Percentiles rank a stretch among this genome's conserved stretches.
phyloP scores from a whole-genome alignment of 2,888 invertebrate species.

The Hipparchia semele region DNA sequence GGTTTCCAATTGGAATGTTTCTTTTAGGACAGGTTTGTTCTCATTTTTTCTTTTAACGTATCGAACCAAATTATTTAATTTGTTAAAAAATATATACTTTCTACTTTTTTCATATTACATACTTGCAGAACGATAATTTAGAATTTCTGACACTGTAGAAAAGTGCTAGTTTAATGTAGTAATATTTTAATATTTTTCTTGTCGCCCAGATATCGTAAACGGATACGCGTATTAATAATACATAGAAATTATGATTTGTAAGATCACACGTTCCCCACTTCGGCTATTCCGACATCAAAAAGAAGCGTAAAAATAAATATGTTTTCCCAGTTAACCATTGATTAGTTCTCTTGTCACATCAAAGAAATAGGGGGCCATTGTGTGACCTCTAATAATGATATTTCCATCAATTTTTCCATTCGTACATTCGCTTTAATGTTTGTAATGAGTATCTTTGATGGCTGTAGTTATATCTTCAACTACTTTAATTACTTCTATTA shows the following conservation, averaged over 20 bases:
- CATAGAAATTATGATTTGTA: conserved; percentile 44
- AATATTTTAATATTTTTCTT: not conserved
- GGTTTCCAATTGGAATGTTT: conserved; percentile 42
- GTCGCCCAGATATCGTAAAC: conserved; percentile 31
- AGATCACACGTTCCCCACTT: conserved; percentile 41
- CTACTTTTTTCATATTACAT: too few species aligned
- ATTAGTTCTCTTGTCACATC: conserved; percentile 78
- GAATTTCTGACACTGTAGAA: too few species aligned
- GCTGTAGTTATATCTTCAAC: conserved; percentile 25
- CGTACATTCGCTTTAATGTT: conserved; percentile 42
- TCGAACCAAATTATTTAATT: not conserved
- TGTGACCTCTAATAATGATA: conserved; percentile 63
- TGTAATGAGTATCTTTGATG: conserved; percentile 33
- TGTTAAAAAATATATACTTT: not conserved
- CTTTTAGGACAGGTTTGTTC: conserved; percentile 14
- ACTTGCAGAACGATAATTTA: too few species aligned
- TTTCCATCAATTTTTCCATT: conserved; percentile 67
- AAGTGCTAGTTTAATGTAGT: too few species aligned
- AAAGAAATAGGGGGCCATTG: conserved; percentile 69
- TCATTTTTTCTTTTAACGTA: not conserved
- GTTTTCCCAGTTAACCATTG: conserved; percentile 67
- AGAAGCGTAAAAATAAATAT: conserved; percentile 54
- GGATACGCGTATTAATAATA: conserved; percentile 42
- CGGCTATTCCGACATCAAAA: conserved; percentile 30
- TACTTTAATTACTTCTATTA: conserved; percentile 22